These are phyloP conservation scores for Telenomus remus DNA, from an alignment of 1,140 invertebrate genomes.

Conservation along the genomic window DNA sequence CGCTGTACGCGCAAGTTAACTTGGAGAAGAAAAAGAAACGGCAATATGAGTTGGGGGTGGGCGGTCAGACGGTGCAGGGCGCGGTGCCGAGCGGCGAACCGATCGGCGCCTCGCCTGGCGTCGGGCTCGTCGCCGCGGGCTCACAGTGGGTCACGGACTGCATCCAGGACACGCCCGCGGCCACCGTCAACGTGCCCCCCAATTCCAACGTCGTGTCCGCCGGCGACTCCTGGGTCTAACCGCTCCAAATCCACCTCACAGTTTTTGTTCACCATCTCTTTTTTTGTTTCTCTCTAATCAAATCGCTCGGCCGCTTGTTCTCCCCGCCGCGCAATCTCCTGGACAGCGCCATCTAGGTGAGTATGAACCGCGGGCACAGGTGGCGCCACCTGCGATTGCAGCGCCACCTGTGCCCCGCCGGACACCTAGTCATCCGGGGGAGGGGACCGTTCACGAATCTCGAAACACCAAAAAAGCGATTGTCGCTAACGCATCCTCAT, in stretches of 20 bases:
- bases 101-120: slow-evolving; percentile 54
- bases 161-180: slow-evolving; percentile 65
- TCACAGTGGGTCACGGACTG: slow-evolving; percentile 69
- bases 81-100: slow-evolving; percentile 58
- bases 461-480: slow-evolving; percentile 32
- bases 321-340: background rate
- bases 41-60: slow-evolving; percentile 76
- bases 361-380: background rate
- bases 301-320: slow-evolving; percentile 12
- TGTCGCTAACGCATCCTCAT: slow-evolving; percentile 15
- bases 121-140: slow-evolving; percentile 55
- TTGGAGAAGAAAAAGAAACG: slow-evolving; percentile 86
- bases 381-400: background rate
- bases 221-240: slow-evolving; percentile 78
- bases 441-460: slow-evolving; percentile 20
- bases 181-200: slow-evolving; percentile 69
- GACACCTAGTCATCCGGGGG: slow-evolving; percentile 44
- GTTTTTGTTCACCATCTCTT: slow-evolving; percentile 27
- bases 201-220: slow-evolving; percentile 72
- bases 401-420: slow-evolving; percentile 11
- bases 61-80: slow-evolving; percentile 67
- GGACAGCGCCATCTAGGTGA: background rate
- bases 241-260: slow-evolving; percentile 26
- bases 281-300: too few species aligned
- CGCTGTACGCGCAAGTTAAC: slow-evolving; percentile 87